A percentile compares a stretch with the other conserved stretches of the same genome.
phyloP scores from a whole-genome alignment of 2,888 invertebrate species.

The Leucozona laternaria region DNA sequence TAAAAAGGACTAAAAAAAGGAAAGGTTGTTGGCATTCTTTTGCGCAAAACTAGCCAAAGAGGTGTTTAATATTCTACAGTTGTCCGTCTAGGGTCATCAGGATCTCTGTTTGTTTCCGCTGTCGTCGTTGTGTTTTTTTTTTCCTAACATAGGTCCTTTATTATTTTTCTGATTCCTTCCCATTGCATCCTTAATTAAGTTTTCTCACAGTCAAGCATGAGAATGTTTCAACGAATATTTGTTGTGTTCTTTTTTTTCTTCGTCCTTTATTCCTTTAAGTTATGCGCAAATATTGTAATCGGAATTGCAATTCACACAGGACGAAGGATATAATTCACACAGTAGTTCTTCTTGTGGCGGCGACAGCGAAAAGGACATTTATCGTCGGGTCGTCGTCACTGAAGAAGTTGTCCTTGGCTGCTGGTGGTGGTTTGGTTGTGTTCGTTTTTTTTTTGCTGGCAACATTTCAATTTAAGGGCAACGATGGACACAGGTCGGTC shows the following conservation, averaged over 20 bases:
- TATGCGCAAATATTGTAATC: constrained; percentile 66
- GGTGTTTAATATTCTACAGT: constrained; percentile 72
- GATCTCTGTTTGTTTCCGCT: constrained; percentile 32
- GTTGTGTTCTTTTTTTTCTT: constrained; percentile 28
- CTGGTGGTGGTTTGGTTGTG: background rate
- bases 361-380: constrained; percentile 66
- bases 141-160: constrained; percentile 29
- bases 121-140: background rate
- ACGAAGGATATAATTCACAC: constrained; percentile 50
- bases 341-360: constrained; percentile 53
- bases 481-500: constrained; percentile 30
- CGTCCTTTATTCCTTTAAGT: constrained; percentile 19
- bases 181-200: constrained; percentile 72
- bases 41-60: constrained; percentile 63
- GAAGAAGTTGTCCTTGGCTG: constrained; percentile 33
- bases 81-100: constrained; percentile 73
- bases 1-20: background rate
- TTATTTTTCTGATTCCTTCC: constrained; percentile 57
- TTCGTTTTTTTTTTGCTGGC: constrained; percentile 48
- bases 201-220: constrained; percentile 38
- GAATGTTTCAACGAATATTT: constrained; percentile 43
- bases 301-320: constrained; percentile 61
- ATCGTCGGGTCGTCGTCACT: constrained; percentile 30
- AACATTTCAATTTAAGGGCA: constrained; percentile 54
- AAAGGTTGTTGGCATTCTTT: constrained; percentile 67